A percentile compares a stretch with the other conserved stretches of the same genome.
phyloP scores from a whole-genome alignment of 2,888 invertebrate genomes.

The Harpalus rufipes region DNA sequence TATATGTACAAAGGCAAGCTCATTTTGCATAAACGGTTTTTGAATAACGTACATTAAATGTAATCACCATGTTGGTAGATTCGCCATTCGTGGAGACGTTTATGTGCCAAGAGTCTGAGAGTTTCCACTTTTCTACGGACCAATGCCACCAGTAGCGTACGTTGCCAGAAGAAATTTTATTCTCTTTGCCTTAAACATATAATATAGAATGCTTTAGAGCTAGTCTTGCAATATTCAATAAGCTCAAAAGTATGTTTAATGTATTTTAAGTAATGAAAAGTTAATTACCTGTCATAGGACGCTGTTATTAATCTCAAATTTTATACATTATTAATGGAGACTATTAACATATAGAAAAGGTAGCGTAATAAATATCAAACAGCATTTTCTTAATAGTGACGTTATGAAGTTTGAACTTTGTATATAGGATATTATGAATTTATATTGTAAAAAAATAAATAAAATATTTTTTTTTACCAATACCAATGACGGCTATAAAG shows the following conservation, averaged over 20 bases:
- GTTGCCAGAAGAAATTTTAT: not conserved
- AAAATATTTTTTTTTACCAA: no score
- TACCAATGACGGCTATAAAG: no score
- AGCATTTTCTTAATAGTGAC: not conserved
- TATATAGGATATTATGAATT: no score
- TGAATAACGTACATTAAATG: constrained; percentile 61
- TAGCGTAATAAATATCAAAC: not conserved
- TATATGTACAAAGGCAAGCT: constrained; percentile 30
- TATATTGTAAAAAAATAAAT: no score
- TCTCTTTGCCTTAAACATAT: not conserved
- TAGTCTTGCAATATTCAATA: not conserved
- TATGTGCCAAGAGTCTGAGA: constrained; percentile 1
- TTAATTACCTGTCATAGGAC: not conserved
- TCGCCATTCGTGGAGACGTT: constrained; percentile 46
- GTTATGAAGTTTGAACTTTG: no score
- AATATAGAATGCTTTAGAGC: not conserved
- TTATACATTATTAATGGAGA: not conserved
- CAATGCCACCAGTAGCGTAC: constrained; percentile 8
- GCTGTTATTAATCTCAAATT: not conserved
- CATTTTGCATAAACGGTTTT: constrained; percentile 53
- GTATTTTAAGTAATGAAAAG: not conserved
- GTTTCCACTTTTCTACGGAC: constrained; percentile 43
- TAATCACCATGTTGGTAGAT: constrained; percentile 50
- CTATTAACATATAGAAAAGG: not conserved
- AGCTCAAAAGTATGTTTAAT: not conserved